Base-by-base conservation (phyloP, 2,888 invertebrate species). In the Drosophila gaucha region DNA sequence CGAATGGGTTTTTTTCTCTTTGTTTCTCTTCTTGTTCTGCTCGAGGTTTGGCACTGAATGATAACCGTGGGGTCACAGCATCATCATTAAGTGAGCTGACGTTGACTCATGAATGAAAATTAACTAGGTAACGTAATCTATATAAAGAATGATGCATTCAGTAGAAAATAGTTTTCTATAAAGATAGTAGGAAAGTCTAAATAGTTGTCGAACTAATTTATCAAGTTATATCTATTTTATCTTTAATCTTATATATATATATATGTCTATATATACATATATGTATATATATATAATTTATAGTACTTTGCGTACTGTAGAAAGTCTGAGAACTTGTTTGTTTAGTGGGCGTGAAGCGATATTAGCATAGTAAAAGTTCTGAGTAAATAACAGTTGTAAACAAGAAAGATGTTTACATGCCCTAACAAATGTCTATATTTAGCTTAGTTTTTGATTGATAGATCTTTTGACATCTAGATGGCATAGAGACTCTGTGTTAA, bases 61-160 rank as follows among this genome's bases (percentile, higher is more conserved):
- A 73, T 63, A 72, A 54, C 57, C 41, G 46, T 66, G 57, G 30
- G 46, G 20, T 18, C 38, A 16, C 28, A 43, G 36, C 57, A 64
- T 63, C 38, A 43, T 46, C 55, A 64, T 72, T 67, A 76, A 54
- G 31, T 52, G 35, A 46, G 33, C 31, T 28, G 9, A 26, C 5
- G 49, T 56, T 79, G 85, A 80, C 35, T 79, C 79, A 85, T 74
- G 71, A 71, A 80, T 71, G 82, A 63, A 78, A 35, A 50, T 62
- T 31, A 47, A 60, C 28, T 43, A 16, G 24, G 31, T 33, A 33
- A 44, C 43, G 18, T 8, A 41, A 35, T 49, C 50, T 31, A 26
- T 51, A 50, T 30, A 12, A 33, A 43, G 18, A 51, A 36, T 18
- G 41, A 36, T 71, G 14, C 22, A 33, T 20, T 28, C 12, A 18